Base-by-base conservation (phyloP, 2,113 vertebrate species). In the Forbesichthys agassizii region DNA sequence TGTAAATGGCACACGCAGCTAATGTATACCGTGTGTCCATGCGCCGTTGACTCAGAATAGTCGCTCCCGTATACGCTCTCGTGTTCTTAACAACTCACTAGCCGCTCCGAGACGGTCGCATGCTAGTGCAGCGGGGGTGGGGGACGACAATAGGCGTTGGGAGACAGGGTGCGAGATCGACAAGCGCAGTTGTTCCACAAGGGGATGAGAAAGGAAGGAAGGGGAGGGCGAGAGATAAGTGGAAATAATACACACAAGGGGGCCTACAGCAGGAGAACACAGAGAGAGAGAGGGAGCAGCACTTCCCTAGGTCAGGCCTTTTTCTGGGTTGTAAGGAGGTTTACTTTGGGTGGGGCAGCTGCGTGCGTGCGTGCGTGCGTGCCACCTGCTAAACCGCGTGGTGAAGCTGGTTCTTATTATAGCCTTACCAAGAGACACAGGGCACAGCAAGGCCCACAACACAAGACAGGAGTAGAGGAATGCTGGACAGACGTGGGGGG, bases 331-430 rank as follows among this genome's bases (percentile, higher is more conserved):
- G 55, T 18, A 46, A 12, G 27, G 46, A 55, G 1, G 65, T 65
- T 36, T 61, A 14, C 48, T 42, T 42, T 42, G 36, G 36, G 36
- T 7, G 3, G 36, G 36, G 52, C 16, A 13, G 12, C 52, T 46
- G 68, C 66, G 53, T 48, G 48, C 46, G 59, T 47, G 59, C n/a
- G 36, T 47, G 61, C 67, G 75, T 47, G 42, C 48, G 33, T 16
- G 8, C 14, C 42, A 47, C 60, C 42, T 47, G 58, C 65, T 61
- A 27, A 10, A 57, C 64, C 55, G 73, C 78, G 75, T 33, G 59
- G 27, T 65, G 60, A 48, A 68, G 61, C n/a, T 77, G 10, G 54
- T 61, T 56, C 77, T 82, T 75, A 33, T 51, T 68, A 77, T 70
- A 74, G 75, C 10, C 16, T 55, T 58, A 1, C 66, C 3, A 55